phyloP scores from a whole-genome alignment of 2,888 invertebrate species.

The Buathra laborator region DNA sequence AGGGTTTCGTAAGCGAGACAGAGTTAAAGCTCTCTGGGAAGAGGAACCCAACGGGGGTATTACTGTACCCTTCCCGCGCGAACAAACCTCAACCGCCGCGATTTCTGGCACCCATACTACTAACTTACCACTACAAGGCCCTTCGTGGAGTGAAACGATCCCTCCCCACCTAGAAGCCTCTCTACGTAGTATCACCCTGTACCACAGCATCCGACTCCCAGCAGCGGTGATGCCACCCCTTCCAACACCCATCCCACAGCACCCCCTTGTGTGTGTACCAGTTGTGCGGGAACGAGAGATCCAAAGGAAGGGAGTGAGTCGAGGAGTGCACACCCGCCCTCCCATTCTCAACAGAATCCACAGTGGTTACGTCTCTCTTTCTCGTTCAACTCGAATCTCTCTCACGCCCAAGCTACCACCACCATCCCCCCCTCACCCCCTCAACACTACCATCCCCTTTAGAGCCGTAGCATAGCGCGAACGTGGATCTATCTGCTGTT shows the following conservation, averaged over 20 bases:
- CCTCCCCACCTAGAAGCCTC: not conserved
- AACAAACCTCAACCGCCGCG: slow-evolving; percentile 70
- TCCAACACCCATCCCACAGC: not conserved
- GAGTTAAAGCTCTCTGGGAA: not conserved
- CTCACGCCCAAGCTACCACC: not conserved
- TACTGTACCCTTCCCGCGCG: not conserved
- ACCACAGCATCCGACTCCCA: slow-evolving; percentile 2
- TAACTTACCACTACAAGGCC: slow-evolving; percentile 56
- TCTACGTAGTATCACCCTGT: not conserved
- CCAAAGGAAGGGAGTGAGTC: not conserved
- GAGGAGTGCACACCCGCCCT: not conserved
- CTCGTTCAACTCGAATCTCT: slow-evolving; percentile 3
- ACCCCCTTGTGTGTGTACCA: not conserved
- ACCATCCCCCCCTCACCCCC: slow-evolving; percentile 33
- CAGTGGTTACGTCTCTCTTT: not conserved
- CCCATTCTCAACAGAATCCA: slow-evolving; percentile 26
- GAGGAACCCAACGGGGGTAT: not conserved
- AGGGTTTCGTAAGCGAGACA: not conserved
- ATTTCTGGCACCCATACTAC: slow-evolving; percentile 70
- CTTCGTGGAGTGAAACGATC: slow-evolving; percentile 40
- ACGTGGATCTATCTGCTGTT: slow-evolving; percentile 83
- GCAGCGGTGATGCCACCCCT: not conserved
- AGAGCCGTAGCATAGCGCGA: slow-evolving; percentile 68
- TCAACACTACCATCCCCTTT: slow-evolving; percentile 54
- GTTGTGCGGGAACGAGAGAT: not conserved